These are phyloP conservation scores for Mesitornis unicolor DNA, from an alignment of 2,113 vertebrate genomes.

Conservation along the genomic window DNA sequence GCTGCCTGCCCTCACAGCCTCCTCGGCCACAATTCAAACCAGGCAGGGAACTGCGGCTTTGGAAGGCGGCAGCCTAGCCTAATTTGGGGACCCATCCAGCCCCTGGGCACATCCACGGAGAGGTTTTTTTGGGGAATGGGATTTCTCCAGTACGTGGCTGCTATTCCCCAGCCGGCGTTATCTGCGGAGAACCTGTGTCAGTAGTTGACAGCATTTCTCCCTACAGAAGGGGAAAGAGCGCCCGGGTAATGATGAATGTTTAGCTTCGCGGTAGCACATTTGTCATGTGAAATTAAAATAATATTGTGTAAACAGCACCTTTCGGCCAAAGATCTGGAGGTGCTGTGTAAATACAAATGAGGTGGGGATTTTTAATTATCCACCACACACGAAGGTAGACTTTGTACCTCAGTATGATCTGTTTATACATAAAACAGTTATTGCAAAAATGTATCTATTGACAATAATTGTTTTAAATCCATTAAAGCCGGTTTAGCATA, in stretches of 20 bases:
- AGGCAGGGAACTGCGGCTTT: constrained; percentile 50
- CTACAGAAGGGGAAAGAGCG: background rate
- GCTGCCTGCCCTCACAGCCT: constrained; percentile 48
- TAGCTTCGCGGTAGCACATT: background rate
- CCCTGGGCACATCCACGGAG: background rate
- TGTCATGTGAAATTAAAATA: constrained; percentile 30
- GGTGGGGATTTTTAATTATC: background rate
- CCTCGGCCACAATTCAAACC: constrained; percentile 46
- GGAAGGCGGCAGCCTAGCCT: constrained; percentile 10
- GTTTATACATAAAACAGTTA: background rate
- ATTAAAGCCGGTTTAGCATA: background rate
- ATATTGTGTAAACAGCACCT: constrained; percentile 4
- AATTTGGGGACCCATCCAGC: background rate
- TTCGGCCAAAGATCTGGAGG: background rate
- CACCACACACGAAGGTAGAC: background rate
- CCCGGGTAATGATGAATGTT: background rate
- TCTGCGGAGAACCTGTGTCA: background rate
- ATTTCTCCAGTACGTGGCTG: background rate
- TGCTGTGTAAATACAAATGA: background rate
- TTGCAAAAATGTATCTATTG: background rate
- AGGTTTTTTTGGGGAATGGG: background rate
- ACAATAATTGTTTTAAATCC: constrained; percentile 23
- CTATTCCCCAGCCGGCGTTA: background rate
- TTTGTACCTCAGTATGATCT: background rate
- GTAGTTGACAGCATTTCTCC: background rate